Percentiles rank a stretch among this genome's conserved stretches.
Conservation (phyloP, 30 jellyfish, hydroid and myxozoan genomes). For the Hydra vulgaris region DNA sequence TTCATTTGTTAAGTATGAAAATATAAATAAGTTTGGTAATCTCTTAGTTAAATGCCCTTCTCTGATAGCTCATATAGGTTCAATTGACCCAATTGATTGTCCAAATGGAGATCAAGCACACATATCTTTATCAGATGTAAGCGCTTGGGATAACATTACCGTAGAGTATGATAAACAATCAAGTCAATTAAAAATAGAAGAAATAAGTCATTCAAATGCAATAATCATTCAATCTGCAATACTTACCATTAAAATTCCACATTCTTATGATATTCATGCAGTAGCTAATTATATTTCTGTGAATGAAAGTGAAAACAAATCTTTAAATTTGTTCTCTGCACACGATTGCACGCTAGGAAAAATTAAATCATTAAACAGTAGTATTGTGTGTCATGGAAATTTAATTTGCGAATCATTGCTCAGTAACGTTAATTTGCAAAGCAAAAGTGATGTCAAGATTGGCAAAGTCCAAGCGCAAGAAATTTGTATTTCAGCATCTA, state of each 20-base stretch:
- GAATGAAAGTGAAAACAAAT: constrained; percentile 13
- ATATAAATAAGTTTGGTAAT: constrained; percentile 15
- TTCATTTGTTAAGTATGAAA: not conserved
- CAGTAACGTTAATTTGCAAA: not conserved
- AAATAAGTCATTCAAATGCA: not conserved
- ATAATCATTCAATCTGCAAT: not conserved
- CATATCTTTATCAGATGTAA: constrained; percentile 9
- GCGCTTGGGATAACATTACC: not conserved
- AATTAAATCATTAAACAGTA: constrained; percentile 12
- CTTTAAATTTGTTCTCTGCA: not conserved
- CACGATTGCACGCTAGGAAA: constrained; percentile 25
- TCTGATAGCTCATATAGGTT: not conserved
- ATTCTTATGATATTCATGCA: constrained; percentile 9
- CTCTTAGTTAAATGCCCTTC: constrained; percentile 5
- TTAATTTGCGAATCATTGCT: constrained; percentile 6
- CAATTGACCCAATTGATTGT: constrained; percentile 24
- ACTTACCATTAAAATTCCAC: constrained; percentile 14
- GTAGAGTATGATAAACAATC: not conserved
- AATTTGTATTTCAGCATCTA: not conserved
- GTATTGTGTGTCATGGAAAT: constrained; percentile 4
- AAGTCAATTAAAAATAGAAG: not conserved
- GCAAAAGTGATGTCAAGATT: not conserved
- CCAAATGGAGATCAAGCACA: constrained; percentile 28
- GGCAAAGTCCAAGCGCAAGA: constrained; percentile 10
- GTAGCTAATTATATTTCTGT: not conserved